Conservation (phyloP, 1,140 invertebrate genomes). For the Cyrtorhinus lividipennis region DNA sequence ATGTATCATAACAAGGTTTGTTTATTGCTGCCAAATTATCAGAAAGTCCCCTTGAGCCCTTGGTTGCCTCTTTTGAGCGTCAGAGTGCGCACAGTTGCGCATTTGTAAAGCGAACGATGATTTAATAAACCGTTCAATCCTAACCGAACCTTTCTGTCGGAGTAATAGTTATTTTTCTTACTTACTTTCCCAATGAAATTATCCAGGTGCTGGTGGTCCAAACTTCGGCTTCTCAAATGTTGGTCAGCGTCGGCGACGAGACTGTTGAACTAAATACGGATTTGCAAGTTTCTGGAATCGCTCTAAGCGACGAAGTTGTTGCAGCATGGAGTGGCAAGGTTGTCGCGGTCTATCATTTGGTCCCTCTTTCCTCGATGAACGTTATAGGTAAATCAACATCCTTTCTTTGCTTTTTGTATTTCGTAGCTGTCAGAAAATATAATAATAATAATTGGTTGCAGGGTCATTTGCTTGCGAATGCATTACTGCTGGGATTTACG, state of each 20-base stretch:
- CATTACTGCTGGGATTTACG: constrained; percentile 47
- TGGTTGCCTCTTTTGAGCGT: too few relatives aligned
- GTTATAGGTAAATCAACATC: constrained; percentile 23
- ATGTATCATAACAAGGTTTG: constrained; percentile 45
- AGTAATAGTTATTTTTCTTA: too few relatives aligned
- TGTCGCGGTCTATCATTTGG: constrained; percentile 43
- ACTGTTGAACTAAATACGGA: constrained; percentile 51
- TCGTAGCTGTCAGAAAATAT: too few relatives aligned
- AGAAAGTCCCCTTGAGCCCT: too few relatives aligned
- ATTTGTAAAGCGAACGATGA: too few relatives aligned
- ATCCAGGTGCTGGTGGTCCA: constrained; percentile 40
- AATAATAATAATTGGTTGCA: too few relatives aligned
- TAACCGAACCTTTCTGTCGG: background rate
- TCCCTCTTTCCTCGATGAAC: constrained; percentile 26
- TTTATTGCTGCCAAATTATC: too few relatives aligned
- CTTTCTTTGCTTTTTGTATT: too few relatives aligned
- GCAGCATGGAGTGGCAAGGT: constrained; percentile 69
- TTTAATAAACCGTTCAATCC: too few relatives aligned
- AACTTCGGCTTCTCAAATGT: constrained; percentile 35
- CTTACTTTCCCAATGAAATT: too few relatives aligned
- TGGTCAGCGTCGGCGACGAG: constrained; percentile 45
- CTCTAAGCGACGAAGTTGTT: constrained; percentile 56
- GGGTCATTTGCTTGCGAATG: constrained; percentile 55
- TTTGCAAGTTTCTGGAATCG: constrained; percentile 64
- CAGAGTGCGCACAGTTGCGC: too few relatives aligned